Percentiles rank a stretch among this genome's conserved stretches.
These are phyloP conservation scores for Accipiter virgatus DNA, from an alignment of 2,113 vertebrate species.

Conservation along the genomic window DNA sequence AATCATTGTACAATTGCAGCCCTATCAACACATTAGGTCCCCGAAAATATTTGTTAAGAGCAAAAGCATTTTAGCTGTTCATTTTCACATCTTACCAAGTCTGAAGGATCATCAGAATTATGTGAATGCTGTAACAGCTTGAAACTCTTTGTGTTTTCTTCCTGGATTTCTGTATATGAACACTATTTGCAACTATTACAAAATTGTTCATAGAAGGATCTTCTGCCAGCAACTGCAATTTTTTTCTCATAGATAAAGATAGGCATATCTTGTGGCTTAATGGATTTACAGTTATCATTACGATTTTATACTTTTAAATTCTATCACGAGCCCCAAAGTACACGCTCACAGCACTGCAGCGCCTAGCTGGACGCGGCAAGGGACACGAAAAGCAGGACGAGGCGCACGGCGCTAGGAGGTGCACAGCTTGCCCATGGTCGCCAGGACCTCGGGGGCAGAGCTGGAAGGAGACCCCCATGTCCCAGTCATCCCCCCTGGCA, in stretches of 20 bases:
- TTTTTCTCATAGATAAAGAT: background rate
- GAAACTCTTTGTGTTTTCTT: background rate
- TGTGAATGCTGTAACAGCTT: background rate
- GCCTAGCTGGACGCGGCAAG: rapidly evolving
- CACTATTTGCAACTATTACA: background rate
- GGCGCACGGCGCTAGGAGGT: rapidly evolving
- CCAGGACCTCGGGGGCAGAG: background rate
- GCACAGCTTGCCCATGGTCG: rapidly evolving
- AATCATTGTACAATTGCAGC: background rate
- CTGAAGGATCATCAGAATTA: background rate
- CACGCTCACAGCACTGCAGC: rapidly evolving
- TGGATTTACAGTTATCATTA: background rate
- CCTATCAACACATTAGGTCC: background rate
- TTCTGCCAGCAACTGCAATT: background rate
- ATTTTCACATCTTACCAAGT: background rate
- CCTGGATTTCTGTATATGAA: background rate
- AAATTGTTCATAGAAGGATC: background rate
- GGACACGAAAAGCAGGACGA: rapidly evolving
- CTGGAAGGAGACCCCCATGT: background rate
- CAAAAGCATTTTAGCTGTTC: background rate
- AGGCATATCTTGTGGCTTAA: background rate
- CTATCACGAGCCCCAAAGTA: background rate
- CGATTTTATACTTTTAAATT: too few relatives aligned
- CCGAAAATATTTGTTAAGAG: background rate
- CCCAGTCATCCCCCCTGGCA: rapidly evolving